Evolutionary conservation across 1,140 invertebrate species (phyloP).

Genomic region (Pseudobourletiella spinata): DNA sequence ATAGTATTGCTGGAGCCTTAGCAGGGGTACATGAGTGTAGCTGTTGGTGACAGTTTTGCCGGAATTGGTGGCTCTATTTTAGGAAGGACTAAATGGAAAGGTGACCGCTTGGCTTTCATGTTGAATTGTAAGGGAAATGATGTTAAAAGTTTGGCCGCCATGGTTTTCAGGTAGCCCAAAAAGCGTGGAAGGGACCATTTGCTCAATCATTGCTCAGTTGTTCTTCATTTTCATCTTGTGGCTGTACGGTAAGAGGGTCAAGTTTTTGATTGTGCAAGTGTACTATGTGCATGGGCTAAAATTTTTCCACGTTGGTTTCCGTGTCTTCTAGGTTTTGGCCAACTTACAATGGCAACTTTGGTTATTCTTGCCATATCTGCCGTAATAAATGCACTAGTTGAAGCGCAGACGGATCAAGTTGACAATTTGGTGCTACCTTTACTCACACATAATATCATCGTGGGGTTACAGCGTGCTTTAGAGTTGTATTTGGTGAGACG

Average conservation of each 20-base stretch:
- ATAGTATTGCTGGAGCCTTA: constrained; percentile 49
- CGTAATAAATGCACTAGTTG: constrained; percentile 39
- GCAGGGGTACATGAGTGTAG: constrained; percentile 70
- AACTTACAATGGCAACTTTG: background rate
- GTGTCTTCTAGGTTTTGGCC: too few relatives aligned
- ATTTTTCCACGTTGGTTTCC: too few relatives aligned
- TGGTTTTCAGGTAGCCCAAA: constrained; percentile 51
- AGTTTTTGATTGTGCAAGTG: too few relatives aligned
- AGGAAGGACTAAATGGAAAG: constrained; percentile 63
- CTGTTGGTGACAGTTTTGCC: constrained; percentile 77
- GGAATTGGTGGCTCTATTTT: constrained; percentile 64
- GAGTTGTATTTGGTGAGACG: too few relatives aligned
- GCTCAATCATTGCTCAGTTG: constrained; percentile 45
- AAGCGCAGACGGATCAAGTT: constrained; percentile 45
- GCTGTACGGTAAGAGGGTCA: too few relatives aligned
- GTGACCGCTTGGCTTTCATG: too few relatives aligned
- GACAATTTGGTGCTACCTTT: constrained; percentile 46
- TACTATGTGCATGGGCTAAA: too few relatives aligned
- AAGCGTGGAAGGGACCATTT: constrained; percentile 55
- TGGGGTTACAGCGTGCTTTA: too few relatives aligned
- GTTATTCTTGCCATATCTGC: constrained; percentile 15
- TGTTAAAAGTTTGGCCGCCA: too few relatives aligned
- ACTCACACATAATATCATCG: constrained; percentile 36
- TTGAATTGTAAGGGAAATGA: too few relatives aligned
- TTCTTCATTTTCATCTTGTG: constrained; percentile 41